phyloP scores from a whole-genome alignment of 2,113 vertebrate species.

The Pagrus major region DNA sequence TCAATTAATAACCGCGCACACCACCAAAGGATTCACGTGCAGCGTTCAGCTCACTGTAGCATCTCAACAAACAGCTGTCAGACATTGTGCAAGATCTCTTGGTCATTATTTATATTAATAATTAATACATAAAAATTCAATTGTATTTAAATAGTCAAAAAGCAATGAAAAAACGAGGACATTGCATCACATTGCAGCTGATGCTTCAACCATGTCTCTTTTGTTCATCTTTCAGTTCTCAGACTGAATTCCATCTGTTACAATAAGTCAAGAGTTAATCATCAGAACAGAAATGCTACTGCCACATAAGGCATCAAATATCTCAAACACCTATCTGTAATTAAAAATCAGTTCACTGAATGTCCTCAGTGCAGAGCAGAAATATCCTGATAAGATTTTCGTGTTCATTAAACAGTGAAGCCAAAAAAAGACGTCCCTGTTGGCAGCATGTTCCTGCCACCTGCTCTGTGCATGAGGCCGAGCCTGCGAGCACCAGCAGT shows the following conservation, averaged over 20 bases:
- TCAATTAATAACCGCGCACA: conserved; percentile 81
- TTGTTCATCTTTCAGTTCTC: not conserved
- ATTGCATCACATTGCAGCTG: not conserved
- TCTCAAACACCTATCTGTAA: conserved; percentile 28
- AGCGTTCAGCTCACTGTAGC: conserved; percentile 37
- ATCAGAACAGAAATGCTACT: not conserved
- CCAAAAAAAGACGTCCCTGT: conserved; percentile 52
- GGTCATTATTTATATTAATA: not conserved
- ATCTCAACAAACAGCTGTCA: conserved; percentile 26
- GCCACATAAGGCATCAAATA: not conserved
- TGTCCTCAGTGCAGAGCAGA: conserved; percentile 8
- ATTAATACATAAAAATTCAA: too few species aligned
- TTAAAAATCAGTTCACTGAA: conserved; percentile 37
- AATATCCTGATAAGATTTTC: conserved; percentile 40
- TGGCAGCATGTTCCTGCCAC: conserved; percentile 63
- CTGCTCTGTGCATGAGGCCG: conserved; percentile 57
- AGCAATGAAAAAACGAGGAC: too few species aligned
- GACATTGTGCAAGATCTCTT: not conserved
- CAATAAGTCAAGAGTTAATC: conserved; percentile 33
- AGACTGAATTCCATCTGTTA: conserved; percentile 1
- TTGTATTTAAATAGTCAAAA: not conserved
- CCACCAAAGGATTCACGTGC: conserved; percentile 39
- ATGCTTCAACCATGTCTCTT: not conserved
- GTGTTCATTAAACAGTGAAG: conserved; percentile 44
- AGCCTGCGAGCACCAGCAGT: conserved; percentile 59